Percentiles rank a stretch among this genome's conserved stretches.
Evolutionary conservation across 2,797 vertebrate species (phyloP).

Genomic region (Anguilla marmorata): DNA sequence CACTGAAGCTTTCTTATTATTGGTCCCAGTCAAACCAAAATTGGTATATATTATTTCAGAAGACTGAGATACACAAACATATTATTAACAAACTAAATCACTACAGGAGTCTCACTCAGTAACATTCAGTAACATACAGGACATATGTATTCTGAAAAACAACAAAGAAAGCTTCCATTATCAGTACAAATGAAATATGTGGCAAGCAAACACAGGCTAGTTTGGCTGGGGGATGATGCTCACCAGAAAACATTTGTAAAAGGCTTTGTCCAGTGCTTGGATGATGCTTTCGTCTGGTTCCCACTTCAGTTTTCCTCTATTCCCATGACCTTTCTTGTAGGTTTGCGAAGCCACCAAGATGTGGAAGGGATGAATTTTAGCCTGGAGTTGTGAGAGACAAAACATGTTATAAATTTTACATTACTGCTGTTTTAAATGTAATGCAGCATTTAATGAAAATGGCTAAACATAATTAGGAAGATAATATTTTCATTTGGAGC

Average conservation of each 20-base stretch:
- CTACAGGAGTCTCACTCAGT: too few relatives aligned
- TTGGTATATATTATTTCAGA: neutral
- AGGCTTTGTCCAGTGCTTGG: conserved; percentile 83
- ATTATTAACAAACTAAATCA: neutral
- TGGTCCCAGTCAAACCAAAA: neutral
- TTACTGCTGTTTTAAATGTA: neutral
- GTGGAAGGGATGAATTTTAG: conserved; percentile 84
- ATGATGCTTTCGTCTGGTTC: conserved; percentile 79
- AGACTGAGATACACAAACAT: neutral
- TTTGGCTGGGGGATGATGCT: conserved; percentile 7
- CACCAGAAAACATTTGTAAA: conserved; percentile 86
- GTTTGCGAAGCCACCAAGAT: conserved; percentile 83
- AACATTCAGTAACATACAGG: too few relatives aligned
- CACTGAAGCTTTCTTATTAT: too few relatives aligned
- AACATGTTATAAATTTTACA: neutral
- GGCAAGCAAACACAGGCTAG: neutral
- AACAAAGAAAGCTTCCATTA: neutral
- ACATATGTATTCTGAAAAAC: too few relatives aligned
- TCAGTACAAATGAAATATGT: neutral
- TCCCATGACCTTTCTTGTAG: conserved; percentile 84
- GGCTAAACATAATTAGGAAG: too few relatives aligned
- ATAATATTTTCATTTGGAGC: neutral
- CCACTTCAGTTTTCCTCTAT: conserved; percentile 87
- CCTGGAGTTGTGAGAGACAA: conserved; percentile 61
- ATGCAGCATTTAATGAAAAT: neutral